Evolutionary conservation across 2,797 vertebrate species (phyloP).

Genomic region (Siniperca obscura): DNA sequence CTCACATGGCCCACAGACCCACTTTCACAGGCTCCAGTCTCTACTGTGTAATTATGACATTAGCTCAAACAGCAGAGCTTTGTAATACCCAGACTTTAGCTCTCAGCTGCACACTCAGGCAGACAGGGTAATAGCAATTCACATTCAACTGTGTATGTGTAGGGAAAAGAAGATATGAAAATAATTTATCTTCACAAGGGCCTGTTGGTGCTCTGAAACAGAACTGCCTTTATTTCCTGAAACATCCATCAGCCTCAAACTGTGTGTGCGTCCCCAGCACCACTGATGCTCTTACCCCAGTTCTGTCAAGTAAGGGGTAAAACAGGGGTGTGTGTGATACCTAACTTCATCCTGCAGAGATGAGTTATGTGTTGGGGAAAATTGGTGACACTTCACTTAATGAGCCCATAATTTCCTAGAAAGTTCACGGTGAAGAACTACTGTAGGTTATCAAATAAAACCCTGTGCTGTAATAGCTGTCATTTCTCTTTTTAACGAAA

Average conservation of each 20-base stretch:
- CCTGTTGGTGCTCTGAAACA: not conserved
- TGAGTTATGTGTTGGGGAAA: not conserved
- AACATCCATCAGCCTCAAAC: not conserved
- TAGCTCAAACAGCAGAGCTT: constrained; percentile 25
- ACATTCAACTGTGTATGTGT: not conserved
- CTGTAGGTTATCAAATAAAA: too few species aligned
- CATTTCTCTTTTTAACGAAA: too few species aligned
- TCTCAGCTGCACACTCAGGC: not conserved
- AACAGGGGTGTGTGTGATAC: not conserved
- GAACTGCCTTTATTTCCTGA: not conserved
- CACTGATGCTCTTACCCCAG: too few species aligned
- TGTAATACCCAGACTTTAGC: constrained; percentile 24
- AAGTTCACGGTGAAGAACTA: too few species aligned
- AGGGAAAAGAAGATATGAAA: not conserved
- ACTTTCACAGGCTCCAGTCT: constrained; percentile 12
- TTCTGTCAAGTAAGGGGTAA: too few species aligned
- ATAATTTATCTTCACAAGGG: not conserved
- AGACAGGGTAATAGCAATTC: not conserved
- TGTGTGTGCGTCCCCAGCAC: too few species aligned
- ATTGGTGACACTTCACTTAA: not conserved
- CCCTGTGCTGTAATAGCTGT: too few species aligned
- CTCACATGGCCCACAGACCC: constrained; percentile 31
- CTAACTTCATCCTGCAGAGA: not conserved
- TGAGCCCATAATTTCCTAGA: not conserved
- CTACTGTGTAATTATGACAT: constrained; percentile 34